Percentiles rank a stretch among this genome's conserved stretches.
Evolutionary conservation across 2,797 vertebrate genomes (phyloP).

Genomic region (Muscicapa comitata): DNA sequence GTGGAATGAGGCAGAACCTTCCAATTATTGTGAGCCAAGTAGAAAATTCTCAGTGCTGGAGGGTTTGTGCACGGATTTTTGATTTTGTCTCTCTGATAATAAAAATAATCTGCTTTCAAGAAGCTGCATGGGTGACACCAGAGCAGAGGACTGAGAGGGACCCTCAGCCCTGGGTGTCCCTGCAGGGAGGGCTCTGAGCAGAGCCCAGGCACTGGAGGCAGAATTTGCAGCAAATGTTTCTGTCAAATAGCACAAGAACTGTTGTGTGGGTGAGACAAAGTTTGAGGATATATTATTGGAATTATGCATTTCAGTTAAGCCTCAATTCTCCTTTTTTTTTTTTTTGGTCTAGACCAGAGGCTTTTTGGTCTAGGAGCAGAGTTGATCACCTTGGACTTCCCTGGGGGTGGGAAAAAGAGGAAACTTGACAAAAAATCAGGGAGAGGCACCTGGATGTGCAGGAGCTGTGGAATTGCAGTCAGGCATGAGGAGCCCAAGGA

Average conservation of each 20-base stretch:
- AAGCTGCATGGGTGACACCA: fast-evolving
- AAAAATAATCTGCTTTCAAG: not conserved
- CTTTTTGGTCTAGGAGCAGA: not conserved
- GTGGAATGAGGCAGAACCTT: not conserved
- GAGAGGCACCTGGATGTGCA: not conserved
- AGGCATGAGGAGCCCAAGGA: not conserved
- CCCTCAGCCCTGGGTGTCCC: not conserved
- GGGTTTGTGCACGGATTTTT: not conserved
- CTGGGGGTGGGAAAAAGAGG: not conserved
- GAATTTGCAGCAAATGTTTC: not conserved
- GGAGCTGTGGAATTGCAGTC: not conserved
- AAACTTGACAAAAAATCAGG: not conserved
- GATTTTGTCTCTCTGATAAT: not conserved
- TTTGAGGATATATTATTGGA: not conserved
- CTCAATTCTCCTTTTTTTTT: not conserved
- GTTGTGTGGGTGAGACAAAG: not conserved
- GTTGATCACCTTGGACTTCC: not conserved
- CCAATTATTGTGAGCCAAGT: not conserved
- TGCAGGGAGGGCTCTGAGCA: not conserved
- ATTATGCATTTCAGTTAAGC: not conserved
- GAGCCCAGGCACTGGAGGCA: not conserved
- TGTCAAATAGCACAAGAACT: not conserved
- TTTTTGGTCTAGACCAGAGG: not conserved
- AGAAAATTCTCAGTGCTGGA: not conserved
- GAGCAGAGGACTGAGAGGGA: not conserved